These are phyloP conservation scores for Sinelater perroti DNA, from an alignment of 2,888 invertebrate genomes.

Conservation along the genomic window DNA sequence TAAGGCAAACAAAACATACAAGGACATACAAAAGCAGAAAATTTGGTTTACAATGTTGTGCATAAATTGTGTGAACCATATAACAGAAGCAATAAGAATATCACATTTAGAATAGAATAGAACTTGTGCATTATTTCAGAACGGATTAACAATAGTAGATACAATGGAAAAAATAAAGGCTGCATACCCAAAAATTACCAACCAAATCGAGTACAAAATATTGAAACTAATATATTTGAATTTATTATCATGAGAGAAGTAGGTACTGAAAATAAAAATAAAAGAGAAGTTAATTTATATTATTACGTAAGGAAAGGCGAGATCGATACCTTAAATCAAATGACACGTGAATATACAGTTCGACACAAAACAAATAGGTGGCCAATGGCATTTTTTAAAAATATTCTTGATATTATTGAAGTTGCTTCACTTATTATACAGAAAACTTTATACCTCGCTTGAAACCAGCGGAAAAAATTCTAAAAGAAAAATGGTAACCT, in stretches of 20 bases:
- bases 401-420: neutral
- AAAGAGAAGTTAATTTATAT: neutral
- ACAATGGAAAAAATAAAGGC: neutral
- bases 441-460: constrained; percentile 3
- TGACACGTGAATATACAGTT: neutral
- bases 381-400: constrained; percentile 1
- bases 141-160: neutral
- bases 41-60: constrained; percentile 10
- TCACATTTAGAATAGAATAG: neutral
- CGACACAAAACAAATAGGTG: constrained; percentile 2
- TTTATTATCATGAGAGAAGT: neutral
- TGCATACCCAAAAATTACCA: neutral
- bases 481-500: constrained; percentile 3
- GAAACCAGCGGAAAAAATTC: neutral
- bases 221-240: neutral
- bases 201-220: neutral
- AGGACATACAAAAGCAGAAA: constrained; percentile 4
- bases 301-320: neutral
- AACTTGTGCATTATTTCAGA: neutral
- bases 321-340: too few relatives aligned
- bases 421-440: constrained; percentile 2
- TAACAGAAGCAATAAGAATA: constrained; percentile 5
- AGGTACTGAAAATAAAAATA: neutral
- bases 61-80: constrained; percentile 17
- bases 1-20: constrained; percentile 18